Percentiles rank a stretch among this genome's conserved stretches.
These are phyloP conservation scores for Eulithis testata DNA, from an alignment of 2,888 invertebrate genomes.

Conservation along the genomic window DNA sequence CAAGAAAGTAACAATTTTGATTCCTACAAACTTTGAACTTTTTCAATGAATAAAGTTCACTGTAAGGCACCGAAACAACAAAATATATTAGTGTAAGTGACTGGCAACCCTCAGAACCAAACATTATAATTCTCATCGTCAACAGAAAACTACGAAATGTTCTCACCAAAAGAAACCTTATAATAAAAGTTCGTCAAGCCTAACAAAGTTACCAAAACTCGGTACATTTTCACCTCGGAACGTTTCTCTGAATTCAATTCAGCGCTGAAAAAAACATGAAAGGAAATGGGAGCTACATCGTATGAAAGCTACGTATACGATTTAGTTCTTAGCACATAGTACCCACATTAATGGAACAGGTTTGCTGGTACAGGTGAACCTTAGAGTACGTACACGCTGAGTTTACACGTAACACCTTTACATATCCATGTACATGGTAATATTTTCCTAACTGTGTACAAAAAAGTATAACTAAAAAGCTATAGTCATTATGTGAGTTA, in stretches of 20 bases:
- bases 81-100: neutral
- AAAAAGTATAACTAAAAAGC: too few species aligned
- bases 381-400: too few species aligned
- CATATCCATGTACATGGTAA: too few species aligned
- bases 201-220: conserved; percentile 20
- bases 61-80: too few species aligned
- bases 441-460: too few species aligned
- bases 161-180: conserved; percentile 10
- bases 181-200: conserved; percentile 22
- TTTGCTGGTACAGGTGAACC: too few species aligned
- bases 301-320: conserved; percentile 45
- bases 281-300: conserved; percentile 42
- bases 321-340: conserved; percentile 42
- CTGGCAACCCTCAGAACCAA: neutral
- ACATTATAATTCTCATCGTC: conserved; percentile 4
- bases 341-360: neutral
- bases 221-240: conserved; percentile 31
- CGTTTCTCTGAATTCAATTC: conserved; percentile 28
- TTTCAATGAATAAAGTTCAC: too few species aligned
- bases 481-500: too few species aligned
- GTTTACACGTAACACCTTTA: too few species aligned
- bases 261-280: conserved; percentile 35
- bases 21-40: too few species aligned
- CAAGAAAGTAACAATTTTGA: too few species aligned
- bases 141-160: conserved; percentile 7